Conservation (phyloP, 2,113 vertebrate genomes). For the Myodes glareolus region DNA sequence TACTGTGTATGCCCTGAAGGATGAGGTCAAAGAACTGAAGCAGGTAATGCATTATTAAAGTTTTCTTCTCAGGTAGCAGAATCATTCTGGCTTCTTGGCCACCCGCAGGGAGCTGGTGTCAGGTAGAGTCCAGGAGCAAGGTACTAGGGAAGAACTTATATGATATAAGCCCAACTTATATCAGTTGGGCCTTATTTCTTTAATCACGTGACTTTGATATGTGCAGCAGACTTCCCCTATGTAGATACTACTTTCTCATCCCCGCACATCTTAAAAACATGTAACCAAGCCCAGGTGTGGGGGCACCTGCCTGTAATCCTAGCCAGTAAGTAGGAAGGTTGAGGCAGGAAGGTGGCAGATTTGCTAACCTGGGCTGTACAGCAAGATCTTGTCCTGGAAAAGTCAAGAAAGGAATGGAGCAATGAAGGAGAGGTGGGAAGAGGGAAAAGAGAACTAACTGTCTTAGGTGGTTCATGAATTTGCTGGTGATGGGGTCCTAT, state of each 20-base stretch:
- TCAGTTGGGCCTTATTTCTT: constrained; percentile 23
- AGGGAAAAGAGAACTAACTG: background rate
- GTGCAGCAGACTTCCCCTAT: background rate
- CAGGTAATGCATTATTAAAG: constrained; percentile 88
- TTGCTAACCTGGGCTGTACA: background rate
- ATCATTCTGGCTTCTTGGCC: background rate
- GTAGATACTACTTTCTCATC: background rate
- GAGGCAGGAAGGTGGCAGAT: background rate
- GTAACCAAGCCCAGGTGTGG: background rate
- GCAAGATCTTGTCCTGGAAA: background rate
- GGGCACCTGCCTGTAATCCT: background rate
- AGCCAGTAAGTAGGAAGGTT: background rate
- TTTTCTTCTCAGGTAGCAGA: background rate
- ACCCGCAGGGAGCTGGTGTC: background rate
- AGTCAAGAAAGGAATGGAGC: background rate
- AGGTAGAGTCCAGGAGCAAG: constrained; percentile 17
- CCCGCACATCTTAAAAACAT: background rate
- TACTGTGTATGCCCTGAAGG: constrained; percentile 98
- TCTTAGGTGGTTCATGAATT: background rate
- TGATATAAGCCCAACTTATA: background rate
- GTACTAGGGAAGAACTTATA: background rate
- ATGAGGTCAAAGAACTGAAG: constrained; percentile 97
- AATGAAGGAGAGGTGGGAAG: background rate
- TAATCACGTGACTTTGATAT: background rate
- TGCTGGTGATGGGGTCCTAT: background rate